phyloP scores from a whole-genome alignment of 2,888 invertebrate genomes.

The Siphlonurus alternatus region DNA sequence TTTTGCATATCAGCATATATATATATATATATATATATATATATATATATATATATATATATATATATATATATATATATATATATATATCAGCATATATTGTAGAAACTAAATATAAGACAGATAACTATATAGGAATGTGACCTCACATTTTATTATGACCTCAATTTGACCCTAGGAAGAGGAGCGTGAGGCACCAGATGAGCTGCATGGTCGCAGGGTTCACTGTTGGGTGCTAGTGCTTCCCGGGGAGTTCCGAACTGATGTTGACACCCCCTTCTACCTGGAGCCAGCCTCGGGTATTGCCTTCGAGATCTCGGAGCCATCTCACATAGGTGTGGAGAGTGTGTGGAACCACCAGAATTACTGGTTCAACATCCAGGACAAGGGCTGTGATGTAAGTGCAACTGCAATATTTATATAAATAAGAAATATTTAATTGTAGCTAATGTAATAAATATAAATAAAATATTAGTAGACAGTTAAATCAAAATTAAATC shows the following conservation, averaged over 20 bases:
- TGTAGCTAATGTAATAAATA: too few relatives aligned
- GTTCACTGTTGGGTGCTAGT: slow-evolving; percentile 76
- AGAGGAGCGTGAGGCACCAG: slow-evolving; percentile 43
- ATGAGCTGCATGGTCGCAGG: slow-evolving; percentile 47
- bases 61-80: not conserved
- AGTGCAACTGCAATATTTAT: too few relatives aligned
- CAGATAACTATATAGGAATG: too few relatives aligned
- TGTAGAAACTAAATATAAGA: too few relatives aligned
- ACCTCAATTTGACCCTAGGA: too few relatives aligned
- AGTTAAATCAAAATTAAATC: too few relatives aligned
- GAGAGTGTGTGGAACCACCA: slow-evolving; percentile 74
- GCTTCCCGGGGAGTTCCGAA: slow-evolving; percentile 33
- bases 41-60: not conserved
- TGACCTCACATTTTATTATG: too few relatives aligned
- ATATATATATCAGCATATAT: too few relatives aligned
- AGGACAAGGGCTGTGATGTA: slow-evolving; percentile 34
- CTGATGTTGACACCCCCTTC: slow-evolving; percentile 43
- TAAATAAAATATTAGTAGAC: too few relatives aligned
- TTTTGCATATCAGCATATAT: slow-evolving; percentile 3
- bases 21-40: not conserved
- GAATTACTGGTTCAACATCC: slow-evolving; percentile 69
- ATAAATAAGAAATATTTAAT: too few relatives aligned
- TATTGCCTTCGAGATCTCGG: slow-evolving; percentile 34
- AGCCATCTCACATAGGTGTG: slow-evolving; percentile 50
- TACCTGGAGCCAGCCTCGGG: slow-evolving; percentile 82